These are phyloP conservation scores for Gymnodraco acuticeps DNA, from an alignment of 2,797 vertebrate genomes.

Conservation along the genomic window DNA sequence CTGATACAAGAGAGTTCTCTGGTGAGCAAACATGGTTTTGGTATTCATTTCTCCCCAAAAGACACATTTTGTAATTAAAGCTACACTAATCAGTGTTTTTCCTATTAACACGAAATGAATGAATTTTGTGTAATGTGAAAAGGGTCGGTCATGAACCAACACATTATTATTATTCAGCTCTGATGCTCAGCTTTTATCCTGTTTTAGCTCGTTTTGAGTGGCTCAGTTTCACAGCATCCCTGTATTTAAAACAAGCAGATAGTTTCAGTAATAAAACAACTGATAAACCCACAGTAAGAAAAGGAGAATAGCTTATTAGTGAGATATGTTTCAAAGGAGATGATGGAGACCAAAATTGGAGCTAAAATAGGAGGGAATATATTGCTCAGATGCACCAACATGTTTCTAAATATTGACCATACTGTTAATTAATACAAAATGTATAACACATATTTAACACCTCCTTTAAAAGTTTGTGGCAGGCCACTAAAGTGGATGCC, in stretches of 20 bases:
- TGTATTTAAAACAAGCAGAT: not conserved
- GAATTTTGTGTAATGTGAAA: not conserved
- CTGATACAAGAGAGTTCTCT: not conserved
- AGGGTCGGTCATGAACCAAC: not conserved
- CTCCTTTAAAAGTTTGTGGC: not conserved
- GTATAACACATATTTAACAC: not conserved
- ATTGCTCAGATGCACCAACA: not conserved
- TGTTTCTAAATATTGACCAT: not conserved
- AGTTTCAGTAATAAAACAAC: not conserved
- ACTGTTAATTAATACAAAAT: not conserved
- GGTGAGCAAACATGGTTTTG: not conserved
- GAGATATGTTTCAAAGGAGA: not conserved
- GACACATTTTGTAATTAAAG: not conserved
- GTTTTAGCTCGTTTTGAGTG: slow-evolving; percentile 4
- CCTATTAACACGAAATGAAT: not conserved
- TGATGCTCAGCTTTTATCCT: not conserved
- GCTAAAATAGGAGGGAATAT: not conserved
- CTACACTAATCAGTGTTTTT: not conserved
- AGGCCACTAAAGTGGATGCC: not conserved
- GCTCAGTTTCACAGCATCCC: not conserved
- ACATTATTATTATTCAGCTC: not conserved
- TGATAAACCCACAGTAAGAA: not conserved
- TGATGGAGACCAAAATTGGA: not conserved
- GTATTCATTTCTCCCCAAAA: not conserved
- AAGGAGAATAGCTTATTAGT: not conserved